Conservation (phyloP, 2,888 invertebrate genomes). For the Tenthredo amoena region DNA sequence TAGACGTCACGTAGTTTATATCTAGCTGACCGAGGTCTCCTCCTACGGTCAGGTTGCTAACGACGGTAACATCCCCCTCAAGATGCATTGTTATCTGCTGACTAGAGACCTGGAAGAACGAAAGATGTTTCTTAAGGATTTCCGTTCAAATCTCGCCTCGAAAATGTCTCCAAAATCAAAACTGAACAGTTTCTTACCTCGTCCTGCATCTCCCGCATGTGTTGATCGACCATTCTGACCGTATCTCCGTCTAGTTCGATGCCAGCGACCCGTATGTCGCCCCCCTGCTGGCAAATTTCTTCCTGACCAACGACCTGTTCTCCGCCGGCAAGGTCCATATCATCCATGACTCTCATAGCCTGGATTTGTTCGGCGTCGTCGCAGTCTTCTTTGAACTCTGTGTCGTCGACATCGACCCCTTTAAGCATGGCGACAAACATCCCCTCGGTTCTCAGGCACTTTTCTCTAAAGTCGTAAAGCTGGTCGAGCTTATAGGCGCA, state of each 20-base stretch:
- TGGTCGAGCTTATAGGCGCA: constrained; percentile 81
- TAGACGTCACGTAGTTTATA: constrained; percentile 75
- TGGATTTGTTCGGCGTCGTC: constrained; percentile 63
- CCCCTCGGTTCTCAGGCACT: constrained; percentile 80
- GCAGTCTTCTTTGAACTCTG: constrained; percentile 52
- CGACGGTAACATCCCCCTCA: constrained; percentile 72
- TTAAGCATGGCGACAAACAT: constrained; percentile 78
- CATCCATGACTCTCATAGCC: constrained; percentile 72
- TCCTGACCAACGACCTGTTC: constrained; percentile 73
- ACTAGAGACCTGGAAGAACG: constrained; percentile 69
- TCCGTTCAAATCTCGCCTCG: too few species aligned
- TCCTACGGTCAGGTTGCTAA: constrained; percentile 71
- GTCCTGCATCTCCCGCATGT: constrained; percentile 64
- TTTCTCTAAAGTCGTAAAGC: constrained; percentile 81
- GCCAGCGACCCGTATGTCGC: constrained; percentile 70
- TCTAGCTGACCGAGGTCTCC: constrained; percentile 71
- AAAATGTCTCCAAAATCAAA: neutral
- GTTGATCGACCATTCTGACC: constrained; percentile 73
- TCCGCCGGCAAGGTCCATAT: constrained; percentile 71
- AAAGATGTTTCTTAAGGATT: neutral
- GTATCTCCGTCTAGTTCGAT: constrained; percentile 74
- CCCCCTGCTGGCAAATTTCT: constrained; percentile 69
- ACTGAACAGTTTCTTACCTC: constrained; percentile 56
- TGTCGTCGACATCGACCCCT: constrained; percentile 64
- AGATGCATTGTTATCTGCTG: constrained; percentile 75